These are phyloP conservation scores for Cephus pulcher DNA, from an alignment of 2,888 invertebrate species.

Conservation along the genomic window DNA sequence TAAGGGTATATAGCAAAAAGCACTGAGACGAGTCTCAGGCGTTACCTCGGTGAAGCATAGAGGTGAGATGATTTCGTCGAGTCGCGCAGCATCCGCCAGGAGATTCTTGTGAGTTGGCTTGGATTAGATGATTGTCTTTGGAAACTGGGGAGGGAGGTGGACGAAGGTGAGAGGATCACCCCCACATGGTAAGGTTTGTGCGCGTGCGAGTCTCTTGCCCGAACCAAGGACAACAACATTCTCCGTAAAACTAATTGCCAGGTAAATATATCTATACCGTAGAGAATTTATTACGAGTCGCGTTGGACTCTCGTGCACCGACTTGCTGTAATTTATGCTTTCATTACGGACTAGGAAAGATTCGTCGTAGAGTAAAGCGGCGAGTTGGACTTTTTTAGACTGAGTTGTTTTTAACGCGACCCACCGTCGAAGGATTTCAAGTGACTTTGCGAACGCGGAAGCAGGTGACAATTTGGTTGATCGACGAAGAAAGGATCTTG, in stretches of 20 bases:
- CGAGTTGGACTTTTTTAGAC: neutral
- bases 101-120: neutral
- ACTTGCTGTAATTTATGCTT: constrained; percentile 47
- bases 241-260: constrained; percentile 64
- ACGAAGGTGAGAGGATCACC: constrained; percentile 33
- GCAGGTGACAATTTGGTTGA: neutral
- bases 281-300: constrained; percentile 37
- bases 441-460: neutral
- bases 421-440: neutral
- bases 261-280: constrained; percentile 54
- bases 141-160: constrained; percentile 5
- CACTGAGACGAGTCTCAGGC: neutral
- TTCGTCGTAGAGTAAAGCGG: constrained; percentile 32
- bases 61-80: neutral
- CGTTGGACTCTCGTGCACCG: constrained; percentile 32
- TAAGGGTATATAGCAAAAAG: neutral
- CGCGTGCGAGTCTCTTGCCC: constrained; percentile 44
- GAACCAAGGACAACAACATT: constrained; percentile 64
- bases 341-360: constrained; percentile 49
- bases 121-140: constrained; percentile 27
- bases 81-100: neutral
- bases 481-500: neutral
- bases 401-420: neutral
- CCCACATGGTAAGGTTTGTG: constrained; percentile 50
- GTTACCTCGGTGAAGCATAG: neutral